Evolutionary conservation across 2,113 vertebrate species (phyloP).

Genomic region (Calyptomena viridis): DNA sequence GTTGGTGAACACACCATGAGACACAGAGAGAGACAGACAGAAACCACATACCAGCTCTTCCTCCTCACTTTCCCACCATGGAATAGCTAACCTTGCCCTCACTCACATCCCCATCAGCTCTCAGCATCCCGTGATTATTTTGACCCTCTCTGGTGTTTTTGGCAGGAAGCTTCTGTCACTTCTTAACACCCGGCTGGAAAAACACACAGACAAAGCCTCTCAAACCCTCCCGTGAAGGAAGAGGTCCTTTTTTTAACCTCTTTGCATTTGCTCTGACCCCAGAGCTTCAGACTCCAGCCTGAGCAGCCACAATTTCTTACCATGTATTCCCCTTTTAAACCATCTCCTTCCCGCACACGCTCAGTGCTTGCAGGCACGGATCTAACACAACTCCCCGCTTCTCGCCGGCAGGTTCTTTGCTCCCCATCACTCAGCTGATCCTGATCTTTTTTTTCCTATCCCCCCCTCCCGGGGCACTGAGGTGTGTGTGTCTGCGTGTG

Average conservation of each 20-base stretch:
- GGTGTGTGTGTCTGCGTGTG: constrained; percentile 26
- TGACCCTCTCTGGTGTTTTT: constrained; percentile 18
- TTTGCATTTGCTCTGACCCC: background rate
- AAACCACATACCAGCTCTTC: constrained; percentile 14
- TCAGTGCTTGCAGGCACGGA: constrained; percentile 60
- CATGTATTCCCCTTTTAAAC: constrained; percentile 64
- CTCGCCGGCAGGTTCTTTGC: constrained; percentile 60
- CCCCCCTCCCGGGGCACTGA: background rate
- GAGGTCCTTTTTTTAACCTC: background rate
- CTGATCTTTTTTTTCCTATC: constrained; percentile 35
- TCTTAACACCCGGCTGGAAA: background rate
- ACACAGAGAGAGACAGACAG: constrained; percentile 16
- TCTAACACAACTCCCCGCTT: constrained; percentile 56
- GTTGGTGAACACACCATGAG: constrained; percentile 38
- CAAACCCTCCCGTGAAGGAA: background rate
- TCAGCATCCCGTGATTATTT: background rate
- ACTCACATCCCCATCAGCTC: background rate
- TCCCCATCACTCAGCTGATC: constrained; percentile 70
- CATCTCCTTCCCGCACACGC: constrained; percentile 60
- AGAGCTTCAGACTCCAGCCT: constrained; percentile 26
- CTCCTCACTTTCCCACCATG: constrained; percentile 18
- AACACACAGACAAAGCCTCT: background rate
- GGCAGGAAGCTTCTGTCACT: constrained; percentile 32
- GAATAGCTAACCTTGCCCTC: constrained; percentile 54
- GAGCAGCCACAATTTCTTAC: constrained; percentile 39